These are phyloP conservation scores for Campoplex nolae DNA, from an alignment of 2,888 invertebrate species.

Conservation along the genomic window DNA sequence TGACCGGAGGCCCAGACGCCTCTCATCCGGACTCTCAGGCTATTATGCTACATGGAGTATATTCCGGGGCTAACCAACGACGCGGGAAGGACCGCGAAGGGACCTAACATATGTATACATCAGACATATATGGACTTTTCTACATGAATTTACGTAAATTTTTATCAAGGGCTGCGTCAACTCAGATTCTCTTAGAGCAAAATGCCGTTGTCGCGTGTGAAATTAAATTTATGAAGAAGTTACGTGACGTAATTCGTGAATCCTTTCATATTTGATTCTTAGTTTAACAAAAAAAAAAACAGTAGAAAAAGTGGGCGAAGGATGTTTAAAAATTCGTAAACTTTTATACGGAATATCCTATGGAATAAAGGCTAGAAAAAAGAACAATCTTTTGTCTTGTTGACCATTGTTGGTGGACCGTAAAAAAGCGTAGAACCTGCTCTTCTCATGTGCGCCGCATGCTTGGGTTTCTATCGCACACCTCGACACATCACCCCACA, in stretches of 20 bases:
- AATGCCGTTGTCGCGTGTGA: neutral
- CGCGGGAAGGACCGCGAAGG: slow-evolving; percentile 32
- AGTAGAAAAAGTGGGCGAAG: neutral
- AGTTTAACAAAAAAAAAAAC: neutral
- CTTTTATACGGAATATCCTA: slow-evolving; percentile 19
- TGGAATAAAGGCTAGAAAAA: neutral
- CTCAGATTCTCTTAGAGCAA: neutral
- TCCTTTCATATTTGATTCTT: neutral
- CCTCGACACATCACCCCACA: slow-evolving; percentile 14
- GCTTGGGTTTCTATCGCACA: slow-evolving; percentile 43
- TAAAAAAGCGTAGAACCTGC: slow-evolving; percentile 64
- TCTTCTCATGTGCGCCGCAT: slow-evolving; percentile 16
- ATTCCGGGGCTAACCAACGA: slow-evolving; percentile 30
- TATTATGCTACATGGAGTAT: slow-evolving; percentile 36
- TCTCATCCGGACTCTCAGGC: slow-evolving; percentile 39
- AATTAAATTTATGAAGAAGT: neutral
- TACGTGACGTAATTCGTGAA: neutral
- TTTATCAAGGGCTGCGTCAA: neutral
- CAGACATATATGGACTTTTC: neutral
- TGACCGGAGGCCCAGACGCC: slow-evolving; percentile 62
- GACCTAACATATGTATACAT: slow-evolving; percentile 6
- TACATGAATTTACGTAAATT: neutral
- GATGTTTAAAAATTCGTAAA: neutral
- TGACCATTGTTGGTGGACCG: slow-evolving; percentile 59
- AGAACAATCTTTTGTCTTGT: slow-evolving; percentile 55